Percentiles rank a stretch among this genome's conserved stretches.
Conservation (phyloP, 2,113 vertebrate genomes). For the Heliornis fulica region DNA sequence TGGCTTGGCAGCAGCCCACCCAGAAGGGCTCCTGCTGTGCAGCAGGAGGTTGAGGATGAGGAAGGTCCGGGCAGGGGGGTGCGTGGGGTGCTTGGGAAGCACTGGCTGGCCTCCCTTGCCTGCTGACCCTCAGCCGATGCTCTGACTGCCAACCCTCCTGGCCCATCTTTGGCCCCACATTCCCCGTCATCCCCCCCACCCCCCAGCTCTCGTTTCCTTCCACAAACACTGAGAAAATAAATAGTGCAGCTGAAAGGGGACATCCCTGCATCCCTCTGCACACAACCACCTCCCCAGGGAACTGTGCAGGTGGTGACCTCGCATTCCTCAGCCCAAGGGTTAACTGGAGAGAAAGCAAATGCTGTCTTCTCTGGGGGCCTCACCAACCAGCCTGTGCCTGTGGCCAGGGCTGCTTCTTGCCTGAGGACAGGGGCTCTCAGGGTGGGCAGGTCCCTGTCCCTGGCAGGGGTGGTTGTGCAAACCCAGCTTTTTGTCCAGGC, state of each 20-base stretch:
- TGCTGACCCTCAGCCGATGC: fast-evolving
- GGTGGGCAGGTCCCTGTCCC: neutral
- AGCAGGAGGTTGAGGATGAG: neutral
- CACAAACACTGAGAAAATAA: conserved; percentile 55
- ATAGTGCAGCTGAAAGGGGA: neutral
- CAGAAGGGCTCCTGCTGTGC: neutral
- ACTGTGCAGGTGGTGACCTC: conserved; percentile 54
- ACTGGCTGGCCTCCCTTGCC: neutral
- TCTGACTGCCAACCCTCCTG: neutral
- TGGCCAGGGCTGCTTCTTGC: neutral
- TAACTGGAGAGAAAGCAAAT: conserved; percentile 65
- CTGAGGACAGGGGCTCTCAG: fast-evolving
- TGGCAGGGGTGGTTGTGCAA: neutral
- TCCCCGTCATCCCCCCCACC: neutral
- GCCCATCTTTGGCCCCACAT: neutral
- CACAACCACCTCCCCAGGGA: neutral
- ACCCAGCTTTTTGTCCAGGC: fast-evolving
- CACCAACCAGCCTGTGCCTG: neutral
- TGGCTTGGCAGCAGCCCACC: neutral
- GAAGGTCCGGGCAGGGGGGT: neutral
- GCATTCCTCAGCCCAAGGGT: conserved; percentile 38
- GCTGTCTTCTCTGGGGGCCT: neutral
- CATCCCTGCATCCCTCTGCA: neutral
- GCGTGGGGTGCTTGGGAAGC: fast-evolving
- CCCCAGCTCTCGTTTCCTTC: conserved; percentile 25